Evolutionary conservation across 1,140 invertebrate species (phyloP), one percentile per base, ranked within the genome.

Genomic region (Anastrepha obliqua): DNA sequence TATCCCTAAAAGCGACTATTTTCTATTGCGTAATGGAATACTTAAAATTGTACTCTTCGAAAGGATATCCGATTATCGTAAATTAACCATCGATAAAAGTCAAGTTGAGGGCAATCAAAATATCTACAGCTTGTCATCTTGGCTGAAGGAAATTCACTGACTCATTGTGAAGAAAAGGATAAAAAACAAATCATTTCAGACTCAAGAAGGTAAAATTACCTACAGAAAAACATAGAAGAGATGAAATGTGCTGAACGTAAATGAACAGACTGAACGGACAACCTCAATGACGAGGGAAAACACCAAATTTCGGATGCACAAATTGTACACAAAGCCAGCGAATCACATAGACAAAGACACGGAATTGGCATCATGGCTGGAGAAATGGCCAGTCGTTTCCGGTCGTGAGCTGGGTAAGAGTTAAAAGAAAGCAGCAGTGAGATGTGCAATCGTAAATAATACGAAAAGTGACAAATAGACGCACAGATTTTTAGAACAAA

Each of bases 381-480:
- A 81, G 42, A 81, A 81, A 81, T 81, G 74, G 74, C n/a, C 17
- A 58, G 7, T 11, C 74, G 47, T 81, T 55, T 81, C 51, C 74
- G 74, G 74, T 81, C 11, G 17, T 58, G 74, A 20, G 51, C 9
- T 9, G 42, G 4, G 42, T 29, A 67, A 15, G 6, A 13, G 6
- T 51, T 58, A 20, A 42, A 81, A 67, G 29, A 67, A 67, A 67
- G 60, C 4, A 13, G 60, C 11, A 55, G 51, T 11, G 51, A 55
- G 11, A 55, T 6, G 11, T 55, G 51, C 51, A 55, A 11, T 8
- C 51, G 51, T 8, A 55, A 11, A 55, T 11, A 55, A 55, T 8
- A 55, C 1, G 11, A 55, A 55, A 67, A 67, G 20, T 29, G n/a
- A 20, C 17, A 81, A 81, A 55, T 81, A 47, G 70, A 7, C 44